Conservation (phyloP, 2,888 invertebrate genomes). For the Volucella inflata region DNA sequence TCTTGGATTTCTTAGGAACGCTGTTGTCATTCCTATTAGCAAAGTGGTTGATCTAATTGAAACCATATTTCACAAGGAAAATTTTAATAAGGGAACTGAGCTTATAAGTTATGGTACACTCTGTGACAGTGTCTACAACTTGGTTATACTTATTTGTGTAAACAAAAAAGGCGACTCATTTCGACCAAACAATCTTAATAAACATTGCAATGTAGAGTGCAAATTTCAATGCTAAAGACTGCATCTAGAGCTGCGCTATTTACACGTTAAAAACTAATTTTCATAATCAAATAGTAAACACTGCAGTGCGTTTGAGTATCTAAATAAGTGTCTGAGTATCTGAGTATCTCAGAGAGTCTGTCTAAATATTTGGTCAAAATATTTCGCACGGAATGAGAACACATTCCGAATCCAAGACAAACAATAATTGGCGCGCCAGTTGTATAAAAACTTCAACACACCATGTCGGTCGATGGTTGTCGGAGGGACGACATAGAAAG, state of each 20-base stretch:
- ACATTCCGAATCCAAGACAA: slow-evolving; percentile 34
- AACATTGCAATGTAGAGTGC: not conserved
- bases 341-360: slow-evolving; percentile 19
- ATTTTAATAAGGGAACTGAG: not conserved
- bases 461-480: not conserved
- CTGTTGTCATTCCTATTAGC: slow-evolving; percentile 15
- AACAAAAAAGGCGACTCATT: slow-evolving; percentile 32
- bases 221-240: not conserved
- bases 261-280: slow-evolving; percentile 65
- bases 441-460: slow-evolving; percentile 22
- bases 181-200: slow-evolving; percentile 19
- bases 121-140: not conserved
- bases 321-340: not conserved
- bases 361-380: slow-evolving; percentile 68
- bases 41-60: too few species aligned
- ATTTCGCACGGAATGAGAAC: slow-evolving; percentile 55
- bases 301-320: not conserved
- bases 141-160: slow-evolving; percentile 3
- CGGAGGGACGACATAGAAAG: slow-evolving; percentile 13
- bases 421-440: slow-evolving; percentile 41
- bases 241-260: slow-evolving; percentile 30
- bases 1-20: not conserved
- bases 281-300: slow-evolving; percentile 66
- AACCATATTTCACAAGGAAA: not conserved
- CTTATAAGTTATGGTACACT: not conserved